Base-by-base conservation (phyloP, 53 echinoderm and acorn worm species). In the Temnopleurus reevesii region DNA sequence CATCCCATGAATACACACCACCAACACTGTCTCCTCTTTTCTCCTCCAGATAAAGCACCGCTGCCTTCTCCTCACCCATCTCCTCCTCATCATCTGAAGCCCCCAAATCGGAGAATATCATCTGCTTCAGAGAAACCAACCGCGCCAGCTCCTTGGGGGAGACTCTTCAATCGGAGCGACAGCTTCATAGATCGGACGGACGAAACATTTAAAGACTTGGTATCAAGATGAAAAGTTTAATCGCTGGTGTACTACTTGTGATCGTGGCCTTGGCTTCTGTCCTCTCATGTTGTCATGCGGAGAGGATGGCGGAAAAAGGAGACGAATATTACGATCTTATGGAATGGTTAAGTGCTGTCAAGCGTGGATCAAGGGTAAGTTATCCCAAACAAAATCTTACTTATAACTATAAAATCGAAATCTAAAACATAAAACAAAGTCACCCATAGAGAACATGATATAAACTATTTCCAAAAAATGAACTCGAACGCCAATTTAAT, bases 151-250 rank as follows among this genome's bases (percentile, higher is more conserved):
- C 55, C 56, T 55, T 33, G 36, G 23, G 81, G 83, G 83, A 79
- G 79, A 49, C 27, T 79, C 15, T 79, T 25, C n/a, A n/a, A 76
- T 23, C 41, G 71, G 71, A 66, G 46, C 8, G 77, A 28, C 27
- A 55, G 51, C 36, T 34, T 56, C 18, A 31, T 15, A 25, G 31
- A 19, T 25, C 27, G 36, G 15, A 33, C 44, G 34, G 34, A 71
- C 12, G 0, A 13, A 33, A 35, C 34, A 26, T 27, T 29, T 36
- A 47, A 79, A 81, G 18, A 56, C 56, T 83, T 55, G 5, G 21
- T 44, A 36, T 61, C 85, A 85, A 85, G 85, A 85, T 85, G 85
- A 85, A 85, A 58, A 85, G 85, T 28, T 61, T 85, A 85, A 27
- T 85, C 12, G 85, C 85, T 45, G 85, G 85, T 29, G 38, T 85